Conservation (phyloP, 2,888 invertebrate species). For the Enchytraeus crypticus region DNA sequence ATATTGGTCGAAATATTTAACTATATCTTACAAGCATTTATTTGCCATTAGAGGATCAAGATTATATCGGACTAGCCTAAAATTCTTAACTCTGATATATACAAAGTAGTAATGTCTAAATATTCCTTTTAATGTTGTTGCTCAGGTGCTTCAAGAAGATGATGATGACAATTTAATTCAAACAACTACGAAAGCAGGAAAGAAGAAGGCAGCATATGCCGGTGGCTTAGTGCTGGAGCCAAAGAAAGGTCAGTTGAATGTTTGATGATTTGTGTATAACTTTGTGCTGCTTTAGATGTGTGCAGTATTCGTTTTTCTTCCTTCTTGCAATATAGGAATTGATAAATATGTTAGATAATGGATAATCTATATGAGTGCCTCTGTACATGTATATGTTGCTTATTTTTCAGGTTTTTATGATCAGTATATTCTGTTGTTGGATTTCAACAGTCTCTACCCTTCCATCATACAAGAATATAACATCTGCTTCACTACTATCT, state of each 20-base stretch:
- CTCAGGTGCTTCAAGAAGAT: background rate
- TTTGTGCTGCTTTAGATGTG: background rate
- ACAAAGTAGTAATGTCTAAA: too few relatives aligned
- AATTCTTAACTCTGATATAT: too few relatives aligned
- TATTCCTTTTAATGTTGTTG: too few relatives aligned
- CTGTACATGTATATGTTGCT: background rate
- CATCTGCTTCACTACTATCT: conserved; percentile 89
- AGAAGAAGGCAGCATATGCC: conserved; percentile 68
- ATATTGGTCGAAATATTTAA: too few relatives aligned
- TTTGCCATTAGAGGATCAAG: too few relatives aligned
- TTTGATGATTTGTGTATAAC: background rate
- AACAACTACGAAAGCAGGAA: conserved; percentile 30
- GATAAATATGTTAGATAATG: background rate
- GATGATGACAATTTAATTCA: conserved; percentile 36
- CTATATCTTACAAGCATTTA: too few relatives aligned
- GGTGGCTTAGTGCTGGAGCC: conserved; percentile 92
- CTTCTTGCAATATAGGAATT: background rate
- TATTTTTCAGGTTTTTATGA: conserved; percentile 69
- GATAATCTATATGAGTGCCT: background rate
- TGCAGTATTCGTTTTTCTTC: too few relatives aligned
- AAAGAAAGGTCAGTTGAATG: conserved; percentile 63
- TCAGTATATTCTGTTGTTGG: conserved; percentile 85
- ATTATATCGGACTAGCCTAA: too few relatives aligned
- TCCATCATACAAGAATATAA: conserved; percentile 99
- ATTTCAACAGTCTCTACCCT: conserved; percentile 97